Conservation (phyloP, 2,888 invertebrate genomes). For the Eueremaeus valkanovi region DNA sequence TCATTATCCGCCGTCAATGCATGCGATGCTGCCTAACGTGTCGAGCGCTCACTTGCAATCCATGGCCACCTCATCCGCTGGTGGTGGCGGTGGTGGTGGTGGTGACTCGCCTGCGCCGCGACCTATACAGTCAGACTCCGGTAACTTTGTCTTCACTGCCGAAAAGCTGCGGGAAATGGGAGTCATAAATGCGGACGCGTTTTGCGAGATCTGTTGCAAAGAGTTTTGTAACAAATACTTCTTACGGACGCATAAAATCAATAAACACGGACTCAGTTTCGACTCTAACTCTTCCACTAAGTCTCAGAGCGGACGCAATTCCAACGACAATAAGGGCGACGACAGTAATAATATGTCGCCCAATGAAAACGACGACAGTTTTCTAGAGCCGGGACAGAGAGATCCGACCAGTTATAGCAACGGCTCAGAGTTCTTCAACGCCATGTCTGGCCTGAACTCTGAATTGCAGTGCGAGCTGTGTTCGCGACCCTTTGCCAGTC, state of each 20-base stretch:
- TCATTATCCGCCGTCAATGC: slow-evolving; percentile 34
- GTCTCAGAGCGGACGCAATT: slow-evolving; percentile 23
- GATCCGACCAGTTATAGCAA: slow-evolving; percentile 38
- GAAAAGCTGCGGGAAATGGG: slow-evolving; percentile 72
- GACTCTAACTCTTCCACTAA: slow-evolving; percentile 25
- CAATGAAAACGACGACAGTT: slow-evolving; percentile 28
- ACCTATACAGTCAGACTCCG: slow-evolving; percentile 10
- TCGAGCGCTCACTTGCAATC: slow-evolving; percentile 24
- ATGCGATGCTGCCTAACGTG: slow-evolving; percentile 18
- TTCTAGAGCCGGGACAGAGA: slow-evolving; percentile 42
- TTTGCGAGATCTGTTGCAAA: slow-evolving; percentile 56
- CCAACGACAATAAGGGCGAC: slow-evolving; percentile 26
- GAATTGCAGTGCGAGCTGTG: slow-evolving; percentile 53
- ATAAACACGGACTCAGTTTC: slow-evolving; percentile 54
- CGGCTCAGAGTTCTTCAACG: slow-evolving; percentile 34
- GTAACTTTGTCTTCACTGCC: slow-evolving; percentile 58
- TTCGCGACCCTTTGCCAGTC: slow-evolving; percentile 52
- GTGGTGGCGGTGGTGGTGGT: too few relatives aligned
- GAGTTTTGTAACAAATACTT: slow-evolving; percentile 58
- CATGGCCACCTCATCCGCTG: slow-evolving; percentile 25
- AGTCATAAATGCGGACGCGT: slow-evolving; percentile 59
- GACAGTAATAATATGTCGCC: slow-evolving; percentile 38
- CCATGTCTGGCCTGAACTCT: slow-evolving; percentile 43
- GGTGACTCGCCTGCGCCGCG: slow-evolving; percentile 19
- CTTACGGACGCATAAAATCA: slow-evolving; percentile 56